Base-by-base conservation (phyloP, 1,140 invertebrate species). In the Sycobia sp. region DNA sequence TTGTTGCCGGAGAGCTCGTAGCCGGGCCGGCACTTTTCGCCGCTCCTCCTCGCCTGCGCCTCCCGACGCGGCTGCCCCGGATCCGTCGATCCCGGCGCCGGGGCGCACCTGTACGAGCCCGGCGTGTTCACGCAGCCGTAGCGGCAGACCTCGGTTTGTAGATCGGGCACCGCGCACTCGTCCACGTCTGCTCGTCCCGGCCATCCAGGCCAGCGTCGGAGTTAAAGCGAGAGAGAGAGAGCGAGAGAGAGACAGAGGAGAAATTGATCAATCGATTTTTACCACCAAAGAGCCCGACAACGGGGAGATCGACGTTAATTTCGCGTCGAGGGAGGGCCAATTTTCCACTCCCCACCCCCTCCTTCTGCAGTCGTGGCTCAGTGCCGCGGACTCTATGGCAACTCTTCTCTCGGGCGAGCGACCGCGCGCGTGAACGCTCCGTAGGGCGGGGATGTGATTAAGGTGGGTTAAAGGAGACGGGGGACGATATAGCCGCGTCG, bases 151-250 rank as follows among this genome's bases (percentile, higher is more conserved):
- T 80, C 77, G 57, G 74, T 76, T 67, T 79, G 76, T n/a, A 81
- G 72, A 64, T 83, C 82, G 32, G 81, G 78, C 18, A 82, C 74
- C 22, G 72, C 72, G 67, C 87, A 89, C 68, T 89, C 87, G 72
- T 89, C 84, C 50, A 89, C 82, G 73, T 89, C 87, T 86, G 69
- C 20, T 20, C 32, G 20, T n/a, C 66, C 70, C 61, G 56, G 47
- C 47, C 47, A 53, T 62, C 18, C 20, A 38, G 5, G 23, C 3
- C 14, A 49, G n/a, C 27, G 27, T n/a, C 25, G 14, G 8, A 14
- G 38, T 16, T 13, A 32, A 27, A 13, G 22, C 16, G 16, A n/a
- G n/a, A n/a, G n/a, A n/a, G n/a, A n/a, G n/a, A n/a, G n/a, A n/a
- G n/a, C n/a, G n/a, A n/a, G n/a, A n/a, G n/a, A n/a, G n/a, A n/a